These are phyloP conservation scores for Drosophila aff. DNA, from an alignment of 1,140 invertebrate genomes.

Conservation along the genomic window DNA sequence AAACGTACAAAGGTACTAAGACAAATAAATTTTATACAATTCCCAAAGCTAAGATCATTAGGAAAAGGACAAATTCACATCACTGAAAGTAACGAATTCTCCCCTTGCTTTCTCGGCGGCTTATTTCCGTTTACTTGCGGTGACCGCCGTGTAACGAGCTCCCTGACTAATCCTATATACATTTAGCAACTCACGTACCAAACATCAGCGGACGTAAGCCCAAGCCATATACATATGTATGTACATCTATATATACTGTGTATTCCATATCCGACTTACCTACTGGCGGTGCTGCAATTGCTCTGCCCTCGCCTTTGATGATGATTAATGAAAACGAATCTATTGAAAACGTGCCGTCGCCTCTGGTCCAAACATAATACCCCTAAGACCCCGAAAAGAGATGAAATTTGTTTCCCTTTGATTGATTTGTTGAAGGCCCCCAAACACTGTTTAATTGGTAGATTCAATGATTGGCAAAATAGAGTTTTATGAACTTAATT, in stretches of 20 bases:
- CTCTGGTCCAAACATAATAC: slow-evolving; percentile 54
- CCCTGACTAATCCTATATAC: slow-evolving; percentile 54
- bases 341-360: slow-evolving; percentile 58
- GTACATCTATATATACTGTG: too few species aligned
- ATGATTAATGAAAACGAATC: slow-evolving; percentile 75
- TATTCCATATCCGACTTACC: slow-evolving; percentile 30
- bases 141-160: slow-evolving; percentile 35
- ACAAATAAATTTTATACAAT: too few species aligned
- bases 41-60: not conserved
- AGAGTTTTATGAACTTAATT: slow-evolving; percentile 44
- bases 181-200: slow-evolving; percentile 74
- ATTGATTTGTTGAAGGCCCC: slow-evolving; percentile 73
- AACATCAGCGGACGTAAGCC: slow-evolving; percentile 28
- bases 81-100: slow-evolving; percentile 4
- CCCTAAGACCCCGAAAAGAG: slow-evolving; percentile 35
- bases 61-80: not conserved
- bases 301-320: slow-evolving; percentile 21
- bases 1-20: too few species aligned
- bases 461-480: slow-evolving; percentile 76
- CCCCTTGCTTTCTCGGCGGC: slow-evolving; percentile 5
- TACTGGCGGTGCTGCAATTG: slow-evolving; percentile 59
- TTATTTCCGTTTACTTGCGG: slow-evolving; percentile 49
- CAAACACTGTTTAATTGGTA: slow-evolving; percentile 67
- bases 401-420: slow-evolving; percentile 62
- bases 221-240: not conserved